Evolutionary conservation across 2,888 invertebrate species (phyloP).

Genomic region (Thysanoteuthis rhombus): DNA sequence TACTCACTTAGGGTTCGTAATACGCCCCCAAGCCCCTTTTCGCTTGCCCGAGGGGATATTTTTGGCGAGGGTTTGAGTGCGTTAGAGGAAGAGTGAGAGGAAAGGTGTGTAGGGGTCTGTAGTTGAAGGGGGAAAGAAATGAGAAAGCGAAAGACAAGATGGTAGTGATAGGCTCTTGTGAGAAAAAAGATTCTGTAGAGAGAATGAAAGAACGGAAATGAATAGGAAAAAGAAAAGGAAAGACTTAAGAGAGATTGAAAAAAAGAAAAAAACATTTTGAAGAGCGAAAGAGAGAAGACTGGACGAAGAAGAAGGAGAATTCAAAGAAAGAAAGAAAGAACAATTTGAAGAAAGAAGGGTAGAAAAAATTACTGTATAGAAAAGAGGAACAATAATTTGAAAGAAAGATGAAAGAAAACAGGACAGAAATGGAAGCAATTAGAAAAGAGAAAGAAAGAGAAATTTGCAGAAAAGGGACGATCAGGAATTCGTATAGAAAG

Average conservation of each 20-base stretch:
- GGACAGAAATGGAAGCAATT: not conserved
- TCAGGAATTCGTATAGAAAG: no score
- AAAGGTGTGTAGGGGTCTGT: not conserved
- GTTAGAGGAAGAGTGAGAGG: not conserved
- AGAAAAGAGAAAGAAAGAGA: not conserved
- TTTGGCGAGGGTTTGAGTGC: not conserved
- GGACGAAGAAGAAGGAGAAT: not conserved
- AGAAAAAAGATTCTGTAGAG: no score
- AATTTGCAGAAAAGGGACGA: no score
- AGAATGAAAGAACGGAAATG: not conserved
- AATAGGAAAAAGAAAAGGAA: not conserved
- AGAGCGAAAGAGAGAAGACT: not conserved
- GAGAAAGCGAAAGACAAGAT: no score
- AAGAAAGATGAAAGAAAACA: not conserved
- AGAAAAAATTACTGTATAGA: not conserved
- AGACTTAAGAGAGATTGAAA: not conserved
- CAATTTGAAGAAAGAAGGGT: not conserved
- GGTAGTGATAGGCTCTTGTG: no score
- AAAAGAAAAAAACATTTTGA: not conserved
- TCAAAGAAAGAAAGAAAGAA: not conserved
- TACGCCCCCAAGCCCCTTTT: not conserved
- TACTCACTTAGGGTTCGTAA: not conserved
- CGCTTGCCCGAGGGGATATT: not conserved
- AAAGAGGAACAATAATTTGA: not conserved
- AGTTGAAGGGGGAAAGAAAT: not conserved